Evolutionary conservation across 2,113 vertebrate species (phyloP), one percentile per base, ranked within the genome.

Genomic region (Prinia subflava): DNA sequence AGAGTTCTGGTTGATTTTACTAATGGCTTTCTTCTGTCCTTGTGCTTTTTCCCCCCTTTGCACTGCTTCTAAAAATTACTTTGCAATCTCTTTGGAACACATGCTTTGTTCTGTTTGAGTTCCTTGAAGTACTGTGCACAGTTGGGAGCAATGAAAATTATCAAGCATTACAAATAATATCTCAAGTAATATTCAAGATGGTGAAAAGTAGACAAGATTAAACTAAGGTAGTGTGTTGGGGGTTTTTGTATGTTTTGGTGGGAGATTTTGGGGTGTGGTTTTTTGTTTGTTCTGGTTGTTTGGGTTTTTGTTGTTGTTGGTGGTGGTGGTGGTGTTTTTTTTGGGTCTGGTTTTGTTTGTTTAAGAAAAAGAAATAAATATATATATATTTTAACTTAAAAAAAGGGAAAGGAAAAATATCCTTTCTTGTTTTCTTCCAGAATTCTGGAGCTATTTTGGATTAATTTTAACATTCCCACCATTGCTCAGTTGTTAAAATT

Each of bases 41-140:
- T 30, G 41, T 53, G 33, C 4, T 27, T 47, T 73, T 4, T 1
- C 1, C 20, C 4, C 3, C 4, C n/a, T 59, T 68, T 70, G 5
- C 50, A 52, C 50, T 57, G 17, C 15, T 92, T 82, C 14, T 49
- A 50, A 69, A 90, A 92, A 89, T 44, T 44, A 25, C 7, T 21
- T 39, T 81, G 13, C 60, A 74, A 15, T 77, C 39, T 74, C 35
- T 78, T 87, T 74, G 33, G 52, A 92, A 55, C 12, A 15, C 11
- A 4, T n/a, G 7, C 37, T 67, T 91, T 73, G 6, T n/a, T 69
- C 37, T 47, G n/a, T 83, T 83, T 78, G 63, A 80, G 33, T 84
- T 92, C 50, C 78, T 67, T 84, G 39, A 65, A 87, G 14, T 67
- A 37, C 21, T 78, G 74, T 18, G 35, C 19, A 33, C 22, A 57